A percentile compares a stretch with the other conserved stretches of the same genome.
These are phyloP conservation scores for Caenorhabditis latens DNA, from an alignment of 1,140 invertebrate genomes.

Conservation along the genomic window DNA sequence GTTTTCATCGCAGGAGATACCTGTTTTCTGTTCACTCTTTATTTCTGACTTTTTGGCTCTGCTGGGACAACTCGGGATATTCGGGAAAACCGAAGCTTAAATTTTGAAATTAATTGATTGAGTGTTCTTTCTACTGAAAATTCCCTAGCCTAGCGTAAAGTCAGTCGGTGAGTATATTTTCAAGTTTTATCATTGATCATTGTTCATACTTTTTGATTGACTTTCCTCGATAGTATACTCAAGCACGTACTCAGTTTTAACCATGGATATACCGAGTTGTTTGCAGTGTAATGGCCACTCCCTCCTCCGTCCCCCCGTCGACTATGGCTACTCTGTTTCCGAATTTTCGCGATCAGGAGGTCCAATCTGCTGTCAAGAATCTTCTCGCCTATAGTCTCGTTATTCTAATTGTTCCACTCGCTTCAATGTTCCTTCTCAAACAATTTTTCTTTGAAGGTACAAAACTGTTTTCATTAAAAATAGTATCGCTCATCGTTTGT, in stretches of 20 bases:
- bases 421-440: conserved; percentile 68
- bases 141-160: no score
- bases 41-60: neutral
- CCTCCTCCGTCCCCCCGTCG: neutral
- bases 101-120: neutral
- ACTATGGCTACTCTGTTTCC: conserved; percentile 69
- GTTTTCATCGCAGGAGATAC: neutral
- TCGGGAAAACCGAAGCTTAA: neutral
- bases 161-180: neutral
- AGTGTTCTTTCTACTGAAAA: no score
- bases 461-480: neutral
- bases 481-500: neutral
- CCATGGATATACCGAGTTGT: conserved; percentile 49
- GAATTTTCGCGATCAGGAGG: conserved; percentile 65
- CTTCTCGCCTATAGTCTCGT: conserved; percentile 67
- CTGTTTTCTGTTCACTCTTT: neutral
- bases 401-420: conserved; percentile 65
- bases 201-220: no score
- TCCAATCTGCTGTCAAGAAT: conserved; percentile 65
- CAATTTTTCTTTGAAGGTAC: conserved; percentile 66
- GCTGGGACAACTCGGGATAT: conserved; percentile 49
- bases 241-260: no score
- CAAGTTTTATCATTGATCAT: no score
- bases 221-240: no score
- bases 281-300: conserved; percentile 41